phyloP scores from a whole-genome alignment of 2,113 vertebrate species.

The Eolophus roseicapilla region DNA sequence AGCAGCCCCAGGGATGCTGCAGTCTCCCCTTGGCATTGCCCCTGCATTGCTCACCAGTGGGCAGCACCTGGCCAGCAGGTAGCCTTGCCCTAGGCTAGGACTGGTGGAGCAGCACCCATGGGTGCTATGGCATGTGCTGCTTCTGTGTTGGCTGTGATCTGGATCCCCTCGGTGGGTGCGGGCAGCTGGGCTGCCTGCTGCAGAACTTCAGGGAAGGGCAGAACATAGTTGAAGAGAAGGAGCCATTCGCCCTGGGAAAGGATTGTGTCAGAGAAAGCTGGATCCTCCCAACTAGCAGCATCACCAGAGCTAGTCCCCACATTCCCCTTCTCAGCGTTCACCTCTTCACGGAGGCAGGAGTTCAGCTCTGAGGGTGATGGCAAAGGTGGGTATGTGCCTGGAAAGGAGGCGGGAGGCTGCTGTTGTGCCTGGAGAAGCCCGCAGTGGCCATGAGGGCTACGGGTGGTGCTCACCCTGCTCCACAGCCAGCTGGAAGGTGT shows the following conservation, averaged over 20 bases:
- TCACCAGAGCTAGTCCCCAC: accelerated
- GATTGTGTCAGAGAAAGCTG: accelerated
- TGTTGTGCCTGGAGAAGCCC: background rate
- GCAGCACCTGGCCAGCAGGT: accelerated
- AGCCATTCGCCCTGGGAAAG: constrained; percentile 90
- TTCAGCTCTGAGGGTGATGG: constrained; percentile 82
- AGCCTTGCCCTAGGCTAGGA: background rate
- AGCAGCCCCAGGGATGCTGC: background rate
- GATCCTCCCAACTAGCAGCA: background rate
- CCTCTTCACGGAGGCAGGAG: constrained; percentile 89
- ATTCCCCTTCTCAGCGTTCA: background rate
- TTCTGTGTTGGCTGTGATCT: constrained; percentile 83
- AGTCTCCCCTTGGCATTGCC: background rate
- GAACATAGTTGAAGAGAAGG: constrained; percentile 91
- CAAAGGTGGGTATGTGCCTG: constrained; percentile 88
- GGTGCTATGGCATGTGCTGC: background rate
- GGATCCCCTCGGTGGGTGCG: constrained; percentile 63
- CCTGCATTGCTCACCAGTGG: accelerated
- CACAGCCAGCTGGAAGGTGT: constrained; percentile 82
- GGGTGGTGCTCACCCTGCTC: constrained; percentile 75
- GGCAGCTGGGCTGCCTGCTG: constrained; percentile 79
- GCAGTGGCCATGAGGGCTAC: background rate
- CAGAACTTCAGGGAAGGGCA: constrained; percentile 90
- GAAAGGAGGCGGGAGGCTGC: background rate
- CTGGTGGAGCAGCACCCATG: background rate